phyloP scores from a whole-genome alignment of 2,113 vertebrate species.

The Calypte anna region DNA sequence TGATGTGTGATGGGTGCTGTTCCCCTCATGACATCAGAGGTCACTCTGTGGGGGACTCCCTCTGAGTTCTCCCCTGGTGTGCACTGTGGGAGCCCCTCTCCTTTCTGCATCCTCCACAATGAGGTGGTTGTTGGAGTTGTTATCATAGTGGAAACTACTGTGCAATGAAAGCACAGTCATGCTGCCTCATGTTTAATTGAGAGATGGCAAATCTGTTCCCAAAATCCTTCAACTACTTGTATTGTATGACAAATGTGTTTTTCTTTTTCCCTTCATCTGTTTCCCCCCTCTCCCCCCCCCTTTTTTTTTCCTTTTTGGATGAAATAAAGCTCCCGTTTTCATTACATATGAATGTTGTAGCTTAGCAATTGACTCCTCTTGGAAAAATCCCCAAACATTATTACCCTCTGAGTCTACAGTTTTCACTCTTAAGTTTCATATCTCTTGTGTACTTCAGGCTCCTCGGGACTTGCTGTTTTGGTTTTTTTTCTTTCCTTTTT shows the following conservation, averaged over 20 bases:
- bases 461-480: background rate
- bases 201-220: conserved; percentile 52
- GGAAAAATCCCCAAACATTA: background rate
- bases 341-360: background rate
- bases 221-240: conserved; percentile 24
- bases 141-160: conserved; percentile 48
- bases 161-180: conserved; percentile 19
- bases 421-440: background rate
- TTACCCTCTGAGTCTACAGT: background rate
- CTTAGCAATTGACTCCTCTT: background rate
- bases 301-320: background rate
- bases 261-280: conserved; percentile 37
- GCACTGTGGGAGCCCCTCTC: conserved; percentile 50
- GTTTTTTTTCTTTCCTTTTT: too few species aligned
- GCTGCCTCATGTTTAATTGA: conserved; percentile 35
- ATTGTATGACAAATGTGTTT: conserved; percentile 46
- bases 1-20: conserved; percentile 56
- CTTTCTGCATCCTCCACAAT: conserved; percentile 1
- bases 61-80: too few species aligned
- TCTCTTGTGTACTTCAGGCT: background rate
- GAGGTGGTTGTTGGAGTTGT: conserved; percentile 57
- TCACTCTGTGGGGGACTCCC: background rate
- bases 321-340: background rate
- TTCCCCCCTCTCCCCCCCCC: background rate
- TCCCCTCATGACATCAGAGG: conserved; percentile 30